Base-by-base conservation (phyloP, 2,888 invertebrate species). In the Euphydryas editha region DNA sequence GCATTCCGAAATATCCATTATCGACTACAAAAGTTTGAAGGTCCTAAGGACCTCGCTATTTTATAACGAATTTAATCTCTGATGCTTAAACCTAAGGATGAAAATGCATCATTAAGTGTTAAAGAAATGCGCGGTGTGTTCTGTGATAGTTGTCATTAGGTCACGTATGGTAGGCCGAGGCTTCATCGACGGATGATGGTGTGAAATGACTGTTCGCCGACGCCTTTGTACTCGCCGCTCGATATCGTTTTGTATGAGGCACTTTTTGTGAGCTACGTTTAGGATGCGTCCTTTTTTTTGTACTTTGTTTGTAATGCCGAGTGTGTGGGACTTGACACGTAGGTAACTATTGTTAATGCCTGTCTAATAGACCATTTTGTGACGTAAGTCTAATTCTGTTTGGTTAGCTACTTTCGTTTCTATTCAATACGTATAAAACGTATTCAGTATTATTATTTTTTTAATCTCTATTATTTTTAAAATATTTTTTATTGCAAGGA, bases 321-420 rank as follows among this genome's bases (percentile, higher is more conserved):
- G 86, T 88, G 92, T 90, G 92, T 90, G 89, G 89, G 90, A 89
- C 90, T 89, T 89, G 90, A 91, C 92, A 91, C 91, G 91, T 88
- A 86, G 84, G 86, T 88, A 83, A 85, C 87, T 83, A 91, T 92
- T 91, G 90, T 92, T 87, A 84, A 84, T 84, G 82, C 84, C 82
- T 81, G 81, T 82, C 85, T 78, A 78, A 75, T 73, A 75, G 75
- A 73, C 69, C 74, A 68, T 75, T 30, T 75, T 76, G 76, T 78
- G 71, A 70, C 65, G 73, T 76, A 74, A 78, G 46, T 76, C 78
- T 77, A 73, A 73, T 75, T 81, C 75, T 75, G 70, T 76, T 78
- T 76, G 75, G 71, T 74, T 75, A 68, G 30, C 54, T 11, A 36
- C 54, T 54, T 36, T 54, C 54, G n/a, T 54, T 36, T 54, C 30